Evolutionary conservation across 1,140 invertebrate genomes (phyloP).

Genomic region (Vanessa tameamea): DNA sequence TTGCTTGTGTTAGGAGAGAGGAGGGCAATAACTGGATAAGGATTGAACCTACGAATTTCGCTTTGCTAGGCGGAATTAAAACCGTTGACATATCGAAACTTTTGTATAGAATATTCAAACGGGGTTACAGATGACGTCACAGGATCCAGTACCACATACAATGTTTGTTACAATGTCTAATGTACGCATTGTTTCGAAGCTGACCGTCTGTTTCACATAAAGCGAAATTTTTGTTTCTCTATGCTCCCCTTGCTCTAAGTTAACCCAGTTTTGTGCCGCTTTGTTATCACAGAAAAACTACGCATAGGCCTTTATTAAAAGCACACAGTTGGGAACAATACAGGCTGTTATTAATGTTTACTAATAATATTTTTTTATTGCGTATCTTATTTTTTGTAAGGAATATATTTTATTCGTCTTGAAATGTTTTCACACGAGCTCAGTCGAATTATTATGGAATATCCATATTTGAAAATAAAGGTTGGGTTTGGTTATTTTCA

Average conservation of each 20-base stretch:
- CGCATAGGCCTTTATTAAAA: constrained; percentile 14
- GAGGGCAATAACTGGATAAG: no score
- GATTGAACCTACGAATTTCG: no score
- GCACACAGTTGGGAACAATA: constrained; percentile 8
- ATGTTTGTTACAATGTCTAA: background rate
- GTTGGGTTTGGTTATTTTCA: no score
- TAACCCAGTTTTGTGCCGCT: constrained; percentile 3
- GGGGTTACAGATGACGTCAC: no score
- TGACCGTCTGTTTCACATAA: constrained; percentile 7
- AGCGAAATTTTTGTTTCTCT: background rate
- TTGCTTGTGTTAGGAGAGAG: no score
- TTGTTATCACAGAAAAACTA: constrained; percentile 7
- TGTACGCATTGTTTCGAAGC: background rate
- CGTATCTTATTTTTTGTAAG: background rate
- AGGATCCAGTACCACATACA: no score
- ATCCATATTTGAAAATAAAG: no score
- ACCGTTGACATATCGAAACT: no score
- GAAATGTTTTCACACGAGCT: background rate
- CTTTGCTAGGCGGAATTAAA: no score
- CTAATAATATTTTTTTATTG: constrained; percentile 3
- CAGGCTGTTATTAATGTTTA: constrained; percentile 5
- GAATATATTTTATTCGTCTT: no score
- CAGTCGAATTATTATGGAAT: no score
- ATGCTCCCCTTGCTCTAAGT: constrained; percentile 9
- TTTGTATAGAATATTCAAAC: no score